phyloP scores from a whole-genome alignment of 1,140 invertebrate species.

The Cydia strobilella region DNA sequence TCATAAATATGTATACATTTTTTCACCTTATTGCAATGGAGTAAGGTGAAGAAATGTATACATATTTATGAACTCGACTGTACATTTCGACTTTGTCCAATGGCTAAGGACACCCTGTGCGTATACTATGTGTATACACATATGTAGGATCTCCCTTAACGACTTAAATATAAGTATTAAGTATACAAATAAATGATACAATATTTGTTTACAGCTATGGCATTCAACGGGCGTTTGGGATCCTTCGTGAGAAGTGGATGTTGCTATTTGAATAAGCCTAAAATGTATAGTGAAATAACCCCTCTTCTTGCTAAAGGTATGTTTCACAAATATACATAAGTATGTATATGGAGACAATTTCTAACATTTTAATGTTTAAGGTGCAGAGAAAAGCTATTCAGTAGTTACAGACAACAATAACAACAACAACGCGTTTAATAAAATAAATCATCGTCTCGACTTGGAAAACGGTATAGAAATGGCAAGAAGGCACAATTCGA shows the following conservation, averaged over 20 bases:
- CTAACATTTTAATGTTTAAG: constrained; percentile 13
- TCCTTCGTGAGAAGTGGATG: constrained; percentile 57
- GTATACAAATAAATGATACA: not conserved
- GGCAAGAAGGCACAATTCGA: constrained; percentile 52
- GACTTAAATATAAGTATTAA: no score
- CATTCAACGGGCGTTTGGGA: constrained; percentile 61
- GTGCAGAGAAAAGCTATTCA: constrained; percentile 41
- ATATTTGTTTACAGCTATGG: constrained; percentile 56
- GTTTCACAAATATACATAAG: not conserved
- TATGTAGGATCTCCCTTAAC: no score
- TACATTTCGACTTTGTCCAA: no score
- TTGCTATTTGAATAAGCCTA: constrained; percentile 56
- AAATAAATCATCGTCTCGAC: constrained; percentile 36
- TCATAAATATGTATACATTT: no score
- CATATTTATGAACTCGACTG: no score
- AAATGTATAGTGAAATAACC: constrained; percentile 63
- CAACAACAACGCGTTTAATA: constrained; percentile 38
- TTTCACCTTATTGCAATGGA: no score
- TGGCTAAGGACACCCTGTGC: no score
- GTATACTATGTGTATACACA: no score
- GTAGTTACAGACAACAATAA: constrained; percentile 40
- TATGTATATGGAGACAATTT: no score
- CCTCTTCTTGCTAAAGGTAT: constrained; percentile 63
- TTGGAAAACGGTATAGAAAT: constrained; percentile 51
- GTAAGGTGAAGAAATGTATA: no score